Base-by-base conservation (phyloP, 2,113 vertebrate species). In the Craseonycteris thonglongyai region DNA sequence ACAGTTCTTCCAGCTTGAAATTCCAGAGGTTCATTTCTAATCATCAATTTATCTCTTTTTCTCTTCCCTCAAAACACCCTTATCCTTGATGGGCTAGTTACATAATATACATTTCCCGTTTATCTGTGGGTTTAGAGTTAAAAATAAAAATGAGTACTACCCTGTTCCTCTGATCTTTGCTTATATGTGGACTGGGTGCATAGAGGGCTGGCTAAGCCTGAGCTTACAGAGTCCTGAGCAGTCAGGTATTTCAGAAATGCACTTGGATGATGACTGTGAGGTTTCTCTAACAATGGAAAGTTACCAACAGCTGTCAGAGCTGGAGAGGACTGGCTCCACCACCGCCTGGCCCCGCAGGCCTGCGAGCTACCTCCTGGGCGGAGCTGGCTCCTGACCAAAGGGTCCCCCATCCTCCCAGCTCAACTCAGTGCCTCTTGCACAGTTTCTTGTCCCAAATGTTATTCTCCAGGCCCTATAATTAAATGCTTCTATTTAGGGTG, bases 211-310 rank as follows among this genome's bases (percentile, higher is more conserved):
- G 65, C 33, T 76, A 80, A 82, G 11, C 16, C 75, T 56, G 35
- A 86, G 58, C 21, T 59, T 13, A 6, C n/a, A 42, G 30, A 54
- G 80, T 9, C 22, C 86, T 7, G 15, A 65, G 35, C 40, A 10
- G 45, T n/a, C 59, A 87, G 86, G 93, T 61, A 86, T 69, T 94
- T 93, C 91, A 96, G 91, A 86, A 95, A 89, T 65, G 78, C 63
- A 42, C 14, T 54, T 54, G 79, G 74, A 24, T 22, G 61, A 35
- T 33, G 86, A 83, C 13, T 16, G 56, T 76, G 86, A 51, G 54
- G 49, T 83, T 90, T 47, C 42, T 38, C 35, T n/a, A 45, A 86
- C n/a, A 69, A 47, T 8, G 54, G 79, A 89, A 82, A 94, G 58
- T 80, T 82, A 75, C 82, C 54, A 65, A 5, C 12, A 18, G n/a